Conservation (phyloP, 2,113 vertebrate genomes). For the human region GRCh38 chr11:95766001-95766500, state of each 20-base stretch:
- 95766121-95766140: background rate
- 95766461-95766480: background rate
- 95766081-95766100: background rate
- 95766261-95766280: background rate
- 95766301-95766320: background rate
- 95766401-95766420: conserved; percentile 22
- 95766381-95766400: background rate
- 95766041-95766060: background rate
- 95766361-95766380: background rate
- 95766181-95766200: background rate
- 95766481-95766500: background rate
- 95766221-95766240: background rate
- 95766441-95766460: background rate
- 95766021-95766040: background rate
- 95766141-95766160: background rate
- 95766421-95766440: background rate
- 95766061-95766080: background rate
- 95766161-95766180: background rate
- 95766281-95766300: background rate
- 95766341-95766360: background rate
- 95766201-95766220: background rate
- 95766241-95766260: background rate
- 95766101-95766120: background rate
- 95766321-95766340: background rate
- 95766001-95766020: background rate